These are phyloP conservation scores for Andrena hattorfiana DNA, from an alignment of 2,888 invertebrate genomes.

Conservation along the genomic window DNA sequence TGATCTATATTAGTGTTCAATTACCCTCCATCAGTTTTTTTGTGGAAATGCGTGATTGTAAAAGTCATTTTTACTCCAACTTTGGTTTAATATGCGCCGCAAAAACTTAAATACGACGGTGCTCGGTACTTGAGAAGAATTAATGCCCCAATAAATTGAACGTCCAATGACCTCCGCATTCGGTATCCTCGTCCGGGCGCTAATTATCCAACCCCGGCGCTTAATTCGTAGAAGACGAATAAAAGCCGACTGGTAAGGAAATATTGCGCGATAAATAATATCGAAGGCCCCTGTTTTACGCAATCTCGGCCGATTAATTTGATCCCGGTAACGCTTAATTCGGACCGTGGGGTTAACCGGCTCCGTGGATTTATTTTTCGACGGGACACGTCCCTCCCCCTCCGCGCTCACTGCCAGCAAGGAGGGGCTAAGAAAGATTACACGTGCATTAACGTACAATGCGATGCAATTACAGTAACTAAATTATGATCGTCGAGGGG, in stretches of 20 bases:
- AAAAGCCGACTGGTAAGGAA: not conserved
- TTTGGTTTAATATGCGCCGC: too few relatives aligned
- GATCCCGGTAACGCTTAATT: constrained; percentile 24
- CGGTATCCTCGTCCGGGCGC: not conserved
- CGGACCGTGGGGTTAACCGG: constrained; percentile 9
- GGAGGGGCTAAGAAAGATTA: not conserved
- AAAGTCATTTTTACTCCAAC: too few relatives aligned
- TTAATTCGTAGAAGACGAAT: not conserved
- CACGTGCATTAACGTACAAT: constrained; percentile 32
- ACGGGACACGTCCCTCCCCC: constrained; percentile 4
- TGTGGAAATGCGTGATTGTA: constrained; percentile 22
- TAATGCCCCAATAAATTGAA: not conserved
- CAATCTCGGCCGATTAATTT: constrained; percentile 41
- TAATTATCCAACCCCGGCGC: not conserved
- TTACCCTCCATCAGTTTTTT: too few relatives aligned
- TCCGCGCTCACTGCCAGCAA: not conserved
- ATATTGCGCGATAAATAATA: constrained; percentile 43
- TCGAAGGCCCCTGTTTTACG: constrained; percentile 32
- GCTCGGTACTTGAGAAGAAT: not conserved
- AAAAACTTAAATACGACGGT: not conserved
- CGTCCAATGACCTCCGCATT: not conserved
- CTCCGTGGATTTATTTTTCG: constrained; percentile 7
- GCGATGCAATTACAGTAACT: constrained; percentile 34
- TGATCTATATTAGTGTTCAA: too few relatives aligned
- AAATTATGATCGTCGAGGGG: constrained; percentile 35